Percentiles rank a stretch among this genome's conserved stretches.
phyloP scores from a whole-genome alignment of 1,140 invertebrate species.

The Brachystomella parvula region DNA sequence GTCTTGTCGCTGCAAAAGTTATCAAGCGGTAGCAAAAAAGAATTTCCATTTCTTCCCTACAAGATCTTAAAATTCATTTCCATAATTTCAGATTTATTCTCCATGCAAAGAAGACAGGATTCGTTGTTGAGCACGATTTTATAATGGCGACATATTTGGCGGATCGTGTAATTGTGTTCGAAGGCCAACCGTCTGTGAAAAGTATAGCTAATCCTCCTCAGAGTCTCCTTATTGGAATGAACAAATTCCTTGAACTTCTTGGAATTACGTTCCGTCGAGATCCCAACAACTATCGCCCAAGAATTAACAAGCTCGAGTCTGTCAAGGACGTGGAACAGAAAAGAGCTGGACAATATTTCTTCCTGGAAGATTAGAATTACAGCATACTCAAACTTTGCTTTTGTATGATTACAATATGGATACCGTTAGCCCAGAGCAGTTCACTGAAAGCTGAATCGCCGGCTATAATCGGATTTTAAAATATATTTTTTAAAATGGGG shows the following conservation, averaged over 20 bases:
- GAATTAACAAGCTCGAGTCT: constrained; percentile 95
- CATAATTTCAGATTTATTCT: constrained; percentile 76
- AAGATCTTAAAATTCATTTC: constrained; percentile 21
- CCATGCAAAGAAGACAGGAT: constrained; percentile 98
- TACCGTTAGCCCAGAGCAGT: too few relatives aligned
- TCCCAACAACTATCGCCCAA: constrained; percentile 95
- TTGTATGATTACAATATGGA: too few relatives aligned
- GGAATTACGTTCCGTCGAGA: constrained; percentile 97
- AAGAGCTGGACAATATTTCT: constrained; percentile 93
- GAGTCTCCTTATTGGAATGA: constrained; percentile 94
- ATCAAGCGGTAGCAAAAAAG: constrained; percentile 72
- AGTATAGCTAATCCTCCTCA: constrained; percentile 88
- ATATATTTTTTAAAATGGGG: too few relatives aligned
- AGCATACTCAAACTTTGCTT: too few relatives aligned
- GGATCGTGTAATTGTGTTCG: constrained; percentile 97
- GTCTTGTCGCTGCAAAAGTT: constrained; percentile 98
- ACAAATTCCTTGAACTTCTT: constrained; percentile 90
- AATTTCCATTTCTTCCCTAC: background rate
- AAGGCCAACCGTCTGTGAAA: constrained; percentile 79
- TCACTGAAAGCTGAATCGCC: too few relatives aligned
- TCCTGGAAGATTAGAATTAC: constrained; percentile 82
- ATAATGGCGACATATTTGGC: constrained; percentile 99
- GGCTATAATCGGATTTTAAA: too few relatives aligned
- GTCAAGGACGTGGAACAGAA: constrained; percentile 99
- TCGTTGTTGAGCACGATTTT: constrained; percentile 99